Evolutionary conservation across 2,113 vertebrate genomes (phyloP).

Genomic region (Brachyhypopomus occidentalis): DNA sequence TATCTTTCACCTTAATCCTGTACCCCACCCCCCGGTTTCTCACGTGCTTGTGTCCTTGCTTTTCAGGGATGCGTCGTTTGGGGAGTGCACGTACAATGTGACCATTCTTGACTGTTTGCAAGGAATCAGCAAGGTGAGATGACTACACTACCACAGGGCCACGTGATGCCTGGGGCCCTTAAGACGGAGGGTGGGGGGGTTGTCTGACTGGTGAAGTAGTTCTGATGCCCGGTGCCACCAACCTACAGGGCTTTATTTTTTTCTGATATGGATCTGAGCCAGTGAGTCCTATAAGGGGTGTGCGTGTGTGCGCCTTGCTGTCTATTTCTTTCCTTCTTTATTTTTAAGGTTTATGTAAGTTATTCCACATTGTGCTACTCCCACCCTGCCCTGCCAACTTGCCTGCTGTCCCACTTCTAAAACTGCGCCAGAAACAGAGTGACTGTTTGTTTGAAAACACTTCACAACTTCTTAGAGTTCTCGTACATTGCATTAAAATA

Average conservation of each 20-base stretch:
- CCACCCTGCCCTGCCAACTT: not conserved
- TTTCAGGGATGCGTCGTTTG: constrained; percentile 93
- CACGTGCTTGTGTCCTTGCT: no score
- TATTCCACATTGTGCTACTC: not conserved
- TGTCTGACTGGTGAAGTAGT: no score
- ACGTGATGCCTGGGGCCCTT: no score
- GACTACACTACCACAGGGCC: no score
- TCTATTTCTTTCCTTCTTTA: not conserved
- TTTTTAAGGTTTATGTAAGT: not conserved
- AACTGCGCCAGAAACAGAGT: not conserved
- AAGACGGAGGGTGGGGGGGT: no score
- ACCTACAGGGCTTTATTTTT: no score
- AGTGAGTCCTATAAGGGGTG: not conserved
- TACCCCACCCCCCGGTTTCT: not conserved
- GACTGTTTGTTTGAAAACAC: not conserved
- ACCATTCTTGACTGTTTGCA: constrained; percentile 94
- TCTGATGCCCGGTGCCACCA: no score
- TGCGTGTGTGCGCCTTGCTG: no score
- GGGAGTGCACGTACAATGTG: constrained; percentile 90
- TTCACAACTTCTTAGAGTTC: not conserved
- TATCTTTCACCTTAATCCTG: not conserved
- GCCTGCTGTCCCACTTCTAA: not conserved
- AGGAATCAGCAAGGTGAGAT: constrained; percentile 91
- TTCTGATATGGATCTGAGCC: no score
- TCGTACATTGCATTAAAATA: not conserved